Percentiles rank a stretch among this genome's conserved stretches.
phyloP scores from a whole-genome alignment of 2,888 invertebrate genomes.

The Callyntrura guangdongensis region DNA sequence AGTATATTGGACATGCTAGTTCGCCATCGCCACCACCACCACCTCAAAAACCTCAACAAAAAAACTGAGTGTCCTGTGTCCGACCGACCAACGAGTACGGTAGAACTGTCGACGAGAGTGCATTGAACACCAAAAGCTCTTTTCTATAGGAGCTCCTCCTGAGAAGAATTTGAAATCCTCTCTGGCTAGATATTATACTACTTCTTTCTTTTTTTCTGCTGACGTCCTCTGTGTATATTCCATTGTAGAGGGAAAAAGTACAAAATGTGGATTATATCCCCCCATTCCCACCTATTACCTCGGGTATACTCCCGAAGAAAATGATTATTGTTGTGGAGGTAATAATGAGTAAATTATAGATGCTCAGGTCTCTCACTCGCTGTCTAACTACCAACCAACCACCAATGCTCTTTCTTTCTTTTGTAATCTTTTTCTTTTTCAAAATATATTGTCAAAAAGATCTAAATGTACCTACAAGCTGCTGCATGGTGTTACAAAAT shows the following conservation, averaged over 20 bases:
- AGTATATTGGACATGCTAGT: conserved; percentile 60
- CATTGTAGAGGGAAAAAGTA: conserved; percentile 30
- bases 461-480: too few species aligned
- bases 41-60: conserved; percentile 74
- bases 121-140: conserved; percentile 74
- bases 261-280: conserved; percentile 52
- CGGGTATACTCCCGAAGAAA: conserved; percentile 25
- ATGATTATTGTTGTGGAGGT: conserved; percentile 29
- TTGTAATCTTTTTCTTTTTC: not conserved
- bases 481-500: too few species aligned
- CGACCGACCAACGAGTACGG: conserved; percentile 63
- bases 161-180: conserved; percentile 65
- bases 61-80: conserved; percentile 56
- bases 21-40: conserved; percentile 53
- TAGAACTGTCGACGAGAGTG: conserved; percentile 71
- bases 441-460: too few species aligned
- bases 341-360: conserved; percentile 45
- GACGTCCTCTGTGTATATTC: conserved; percentile 42
- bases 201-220: conserved; percentile 33
- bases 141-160: conserved; percentile 60
- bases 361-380: conserved; percentile 13
- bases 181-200: conserved; percentile 56
- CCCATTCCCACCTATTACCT: conserved; percentile 49
- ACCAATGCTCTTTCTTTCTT: not conserved
- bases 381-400: too few species aligned